Evolutionary conservation across 35 echinoderm and acorn worm genomes (phyloP), one percentile per base, ranked within the genome.

Genomic region (Anneissia japonica): DNA sequence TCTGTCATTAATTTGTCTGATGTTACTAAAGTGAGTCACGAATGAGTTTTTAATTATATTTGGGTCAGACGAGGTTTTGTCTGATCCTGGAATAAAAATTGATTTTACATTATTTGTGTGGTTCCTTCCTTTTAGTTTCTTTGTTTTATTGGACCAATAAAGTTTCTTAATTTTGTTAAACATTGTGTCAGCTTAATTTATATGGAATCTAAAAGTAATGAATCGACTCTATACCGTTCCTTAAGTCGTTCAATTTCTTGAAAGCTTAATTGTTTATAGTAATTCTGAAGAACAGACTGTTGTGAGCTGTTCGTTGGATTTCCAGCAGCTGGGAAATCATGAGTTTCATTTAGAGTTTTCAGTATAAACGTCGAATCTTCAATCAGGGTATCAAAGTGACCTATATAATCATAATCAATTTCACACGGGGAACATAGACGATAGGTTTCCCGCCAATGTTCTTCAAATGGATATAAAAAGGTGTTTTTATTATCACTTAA

Each of bases 401-500:
- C 87, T 6, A 82, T 36, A 46, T 82, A 89, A 89, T 89, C 87
- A 33, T 89, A 89, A 72, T 72, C 79, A 12, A 89, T 83, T 26
- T 79, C 81, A 43, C 87, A 89, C 29, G 87, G 87, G n/a, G 72
- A 56, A 77, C 87, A 89, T 35, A 89, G 39, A 21, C 87, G 46
- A 40, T 81, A 82, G 35, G 82, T 83, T 72, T 89, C 87, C 3
- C 79, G 29, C 87, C 87, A 89, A 75, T 89, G 87, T 75, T 89
- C 87, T 38, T 89, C 87, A 0, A 79, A 72, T 32, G 46, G 34
- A 3, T 0, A 4, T 37, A 14, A 36, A 30, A 89, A 45, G 29
- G 17, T 35, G 30, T 89, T 81, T 30, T 34, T 39, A 31, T 0
- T 17, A 37, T 83, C 51, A 3, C 19, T 28, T 81, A 89, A 76